Conservation (phyloP, 2,113 vertebrate genomes). For the Neomonachus schauinslandi region DNA sequence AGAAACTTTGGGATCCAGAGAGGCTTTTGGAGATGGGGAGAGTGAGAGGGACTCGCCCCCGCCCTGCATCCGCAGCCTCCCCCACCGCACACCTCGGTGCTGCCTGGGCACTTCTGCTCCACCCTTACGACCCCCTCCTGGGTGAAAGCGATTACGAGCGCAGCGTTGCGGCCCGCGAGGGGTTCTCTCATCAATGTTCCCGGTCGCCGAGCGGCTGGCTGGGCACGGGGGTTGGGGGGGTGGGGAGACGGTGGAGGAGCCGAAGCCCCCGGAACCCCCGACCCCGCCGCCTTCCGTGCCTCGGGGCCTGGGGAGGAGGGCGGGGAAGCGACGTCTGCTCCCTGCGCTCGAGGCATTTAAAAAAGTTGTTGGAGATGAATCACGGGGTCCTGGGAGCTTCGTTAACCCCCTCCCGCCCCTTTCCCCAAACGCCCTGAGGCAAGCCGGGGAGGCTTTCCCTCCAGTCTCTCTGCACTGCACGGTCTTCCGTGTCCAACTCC, state of each 20-base stretch:
- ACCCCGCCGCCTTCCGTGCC: rapidly evolving
- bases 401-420: neutral
- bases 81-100: neutral
- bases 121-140: neutral
- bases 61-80: neutral
- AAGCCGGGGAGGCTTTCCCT: neutral
- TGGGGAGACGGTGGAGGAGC: too few species aligned
- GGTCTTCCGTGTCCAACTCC: neutral
- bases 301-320: neutral
- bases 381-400: neutral
- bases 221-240: too few species aligned
- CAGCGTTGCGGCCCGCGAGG: neutral
- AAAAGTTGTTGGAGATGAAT: conserved; percentile 62
- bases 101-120: neutral
- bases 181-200: neutral
- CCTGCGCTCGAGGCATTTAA: neutral
- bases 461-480: neutral
- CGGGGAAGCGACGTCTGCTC: neutral
- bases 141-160: neutral
- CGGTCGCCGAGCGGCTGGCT: neutral
- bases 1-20: conserved; percentile 51
- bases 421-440: neutral
- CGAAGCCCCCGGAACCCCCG: rapidly evolving
- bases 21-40: neutral
- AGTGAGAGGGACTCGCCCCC: neutral